Evolutionary conservation across 1,140 invertebrate genomes (phyloP), one percentile per base, ranked within the genome.

Genomic region (Megalopta genalis): DNA sequence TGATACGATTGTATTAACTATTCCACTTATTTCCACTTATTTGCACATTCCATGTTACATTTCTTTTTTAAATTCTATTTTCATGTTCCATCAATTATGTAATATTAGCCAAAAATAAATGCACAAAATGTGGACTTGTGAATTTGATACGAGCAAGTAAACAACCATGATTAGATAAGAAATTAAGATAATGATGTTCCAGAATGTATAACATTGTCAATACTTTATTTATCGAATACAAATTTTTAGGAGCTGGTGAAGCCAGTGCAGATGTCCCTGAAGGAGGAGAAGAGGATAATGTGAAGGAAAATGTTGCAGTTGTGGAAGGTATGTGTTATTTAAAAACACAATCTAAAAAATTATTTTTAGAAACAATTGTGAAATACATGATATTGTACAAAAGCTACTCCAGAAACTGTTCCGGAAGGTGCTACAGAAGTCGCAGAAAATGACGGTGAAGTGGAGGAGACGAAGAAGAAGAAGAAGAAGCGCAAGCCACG

Each of bases 401-500:
- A 77, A 82, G 65, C 10, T 27, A 14, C 42, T 10, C 42, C 65
- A 39, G 86, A 82, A 21, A 52, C 60, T 1, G 59, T 82, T 46
- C 10, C 16, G 49, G 66, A 77, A 78, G 65, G 4, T 21, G 18
- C 52, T 8, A 39, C 63, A 39, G 86, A 82, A 16, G 59, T 54
- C 0, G 62, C 82, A 1, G 92, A 91, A 72, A 92, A 92, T 80
- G 90, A 86, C 6, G 86, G 71, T 7, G 90, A 92, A 70, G 89
- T 79, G 37, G 94, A 94, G 67, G 93, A 92, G 21, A 92, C 91
- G 0, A 95, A 95, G 72, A 95, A 95, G 85, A 96, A 96, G 84
- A 96, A 95, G 84, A 96, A 95, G 83, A 94, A 94, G 72, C 92
- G 92, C 23, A 94, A 94, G 72, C 84, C 92, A 16, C 92, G 93